Percentiles rank a stretch among this genome's conserved stretches.
Conservation (phyloP, 2,113 vertebrate species). For the Dermatemys mawii region DNA sequence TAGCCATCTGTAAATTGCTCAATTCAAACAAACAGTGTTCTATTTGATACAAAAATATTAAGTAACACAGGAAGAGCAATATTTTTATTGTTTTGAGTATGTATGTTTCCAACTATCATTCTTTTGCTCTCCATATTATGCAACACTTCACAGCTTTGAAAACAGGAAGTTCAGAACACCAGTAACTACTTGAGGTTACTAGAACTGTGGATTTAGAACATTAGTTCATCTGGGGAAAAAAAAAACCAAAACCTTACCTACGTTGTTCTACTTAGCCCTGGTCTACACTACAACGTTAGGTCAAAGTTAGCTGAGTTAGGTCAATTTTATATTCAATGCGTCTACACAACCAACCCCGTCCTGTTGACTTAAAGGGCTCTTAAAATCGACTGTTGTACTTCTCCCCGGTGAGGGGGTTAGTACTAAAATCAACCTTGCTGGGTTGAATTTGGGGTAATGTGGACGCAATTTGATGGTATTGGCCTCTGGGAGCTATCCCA, state of each 20-base stretch:
- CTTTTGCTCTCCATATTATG: not conserved
- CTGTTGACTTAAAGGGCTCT: too few species aligned
- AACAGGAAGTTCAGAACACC: not conserved
- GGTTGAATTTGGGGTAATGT: too few species aligned
- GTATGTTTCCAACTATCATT: not conserved
- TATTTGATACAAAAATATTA: not conserved
- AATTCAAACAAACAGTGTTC: not conserved
- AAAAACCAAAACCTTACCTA: not conserved
- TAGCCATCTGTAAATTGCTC: not conserved
- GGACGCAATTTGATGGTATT: too few species aligned
- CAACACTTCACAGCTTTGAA: not conserved
- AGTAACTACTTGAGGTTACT: not conserved
- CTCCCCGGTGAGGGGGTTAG: too few species aligned
- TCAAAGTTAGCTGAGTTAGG: too few species aligned
- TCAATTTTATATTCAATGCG: too few species aligned
- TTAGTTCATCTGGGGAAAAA: not conserved
- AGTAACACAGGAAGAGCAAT: not conserved
- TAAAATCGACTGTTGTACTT: too few species aligned
- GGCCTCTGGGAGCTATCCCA: too few species aligned
- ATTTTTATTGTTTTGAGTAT: not conserved
- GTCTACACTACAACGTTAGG: too few species aligned
- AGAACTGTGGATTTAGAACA: not conserved
- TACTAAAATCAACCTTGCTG: too few species aligned
- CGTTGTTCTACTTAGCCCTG: not conserved
- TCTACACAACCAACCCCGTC: too few species aligned